Evolutionary conservation across 2,888 invertebrate species (phyloP).

Genomic region (Tipula helvola): DNA sequence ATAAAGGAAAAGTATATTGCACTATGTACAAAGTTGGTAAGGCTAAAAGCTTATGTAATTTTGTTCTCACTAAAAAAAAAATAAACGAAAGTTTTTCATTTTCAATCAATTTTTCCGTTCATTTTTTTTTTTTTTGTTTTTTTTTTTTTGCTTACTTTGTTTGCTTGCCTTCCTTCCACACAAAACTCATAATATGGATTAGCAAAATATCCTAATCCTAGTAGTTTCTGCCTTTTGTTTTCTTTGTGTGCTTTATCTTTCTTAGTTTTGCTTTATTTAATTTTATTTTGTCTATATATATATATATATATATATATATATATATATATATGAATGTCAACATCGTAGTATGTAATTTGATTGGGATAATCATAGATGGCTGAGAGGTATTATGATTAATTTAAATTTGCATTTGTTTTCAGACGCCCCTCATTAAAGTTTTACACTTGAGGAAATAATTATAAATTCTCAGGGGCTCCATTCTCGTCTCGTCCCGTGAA

Average conservation of each 20-base stretch:
- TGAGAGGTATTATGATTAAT: not conserved
- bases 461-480: too few relatives aligned
- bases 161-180: not conserved
- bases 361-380: not conserved
- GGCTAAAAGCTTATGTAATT: slow-evolving; percentile 26
- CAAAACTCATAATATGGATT: not conserved
- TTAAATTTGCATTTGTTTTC: not conserved
- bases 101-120: slow-evolving; percentile 11
- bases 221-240: not conserved
- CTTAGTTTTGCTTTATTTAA: not conserved
- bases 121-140: not conserved
- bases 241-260: not conserved
- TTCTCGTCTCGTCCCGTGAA: too few relatives aligned
- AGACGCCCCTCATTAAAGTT: not conserved
- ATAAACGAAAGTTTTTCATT: slow-evolving; percentile 12
- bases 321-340: too few relatives aligned
- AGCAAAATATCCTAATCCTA: not conserved
- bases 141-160: not conserved
- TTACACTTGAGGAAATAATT: too few relatives aligned
- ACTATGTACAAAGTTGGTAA: slow-evolving; percentile 79
- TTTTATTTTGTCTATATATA: not conserved
- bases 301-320: too few relatives aligned
- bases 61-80: not conserved
- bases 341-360: not conserved
- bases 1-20: slow-evolving; percentile 66